Percentiles rank a stretch among this genome's conserved stretches.
These are phyloP conservation scores for Tyria jacobaeae DNA, from an alignment of 2,888 invertebrate species.

Conservation along the genomic window DNA sequence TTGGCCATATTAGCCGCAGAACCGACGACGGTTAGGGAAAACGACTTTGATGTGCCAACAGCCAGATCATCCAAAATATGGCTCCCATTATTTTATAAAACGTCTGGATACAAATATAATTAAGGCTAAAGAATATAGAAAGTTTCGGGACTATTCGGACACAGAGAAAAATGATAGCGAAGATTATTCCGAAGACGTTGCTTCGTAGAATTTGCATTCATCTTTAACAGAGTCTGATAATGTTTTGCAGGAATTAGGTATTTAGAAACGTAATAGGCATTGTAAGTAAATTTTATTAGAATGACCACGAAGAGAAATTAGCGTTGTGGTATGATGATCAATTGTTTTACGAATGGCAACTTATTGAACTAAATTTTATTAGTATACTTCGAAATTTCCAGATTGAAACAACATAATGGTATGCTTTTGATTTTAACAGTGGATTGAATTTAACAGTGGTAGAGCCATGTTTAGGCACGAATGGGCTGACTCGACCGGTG, in stretches of 20 bases:
- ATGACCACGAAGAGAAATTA: conserved; percentile 71
- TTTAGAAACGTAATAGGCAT: conserved; percentile 68
- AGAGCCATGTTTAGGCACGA: too few relatives aligned
- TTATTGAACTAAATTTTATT: conserved; percentile 1
- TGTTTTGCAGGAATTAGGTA: conserved; percentile 63
- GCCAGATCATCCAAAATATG: conserved; percentile 57
- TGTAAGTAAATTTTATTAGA: conserved; percentile 79
- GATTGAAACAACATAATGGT: neutral
- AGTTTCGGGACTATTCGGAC: conserved; percentile 65
- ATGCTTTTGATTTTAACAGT: neutral
- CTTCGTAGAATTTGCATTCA: conserved; percentile 71
- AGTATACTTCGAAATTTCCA: neutral
- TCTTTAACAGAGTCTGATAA: conserved; percentile 72
- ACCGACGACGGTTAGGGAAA: too few relatives aligned
- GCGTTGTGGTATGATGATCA: conserved; percentile 45
- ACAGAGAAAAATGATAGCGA: conserved; percentile 73
- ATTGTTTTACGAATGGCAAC: conserved; percentile 51
- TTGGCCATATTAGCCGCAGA: too few relatives aligned
- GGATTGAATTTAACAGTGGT: too few relatives aligned
- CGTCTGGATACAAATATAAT: conserved; percentile 53
- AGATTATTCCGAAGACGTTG: conserved; percentile 69
- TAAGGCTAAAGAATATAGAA: conserved; percentile 62
- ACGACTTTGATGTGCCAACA: conserved; percentile 77
- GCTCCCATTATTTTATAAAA: conserved; percentile 57
- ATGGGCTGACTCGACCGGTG: too few relatives aligned